Percentiles rank a stretch among this genome's conserved stretches.
phyloP scores from a whole-genome alignment of 1,140 invertebrate genomes.

The Zophobas atratus region DNA sequence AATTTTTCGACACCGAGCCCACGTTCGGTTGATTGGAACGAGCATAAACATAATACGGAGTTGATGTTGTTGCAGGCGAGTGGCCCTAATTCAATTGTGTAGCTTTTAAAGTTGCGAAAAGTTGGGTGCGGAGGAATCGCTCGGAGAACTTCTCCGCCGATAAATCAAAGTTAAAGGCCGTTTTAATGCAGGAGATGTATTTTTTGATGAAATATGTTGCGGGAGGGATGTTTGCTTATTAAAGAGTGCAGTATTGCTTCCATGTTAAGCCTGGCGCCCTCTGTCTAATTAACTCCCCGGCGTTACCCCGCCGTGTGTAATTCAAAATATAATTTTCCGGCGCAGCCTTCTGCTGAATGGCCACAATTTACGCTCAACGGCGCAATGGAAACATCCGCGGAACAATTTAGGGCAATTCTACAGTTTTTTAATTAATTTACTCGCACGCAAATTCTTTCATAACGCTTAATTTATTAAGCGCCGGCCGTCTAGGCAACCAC shows the following conservation, averaged over 20 bases:
- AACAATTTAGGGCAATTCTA: no score
- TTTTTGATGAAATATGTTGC: neutral
- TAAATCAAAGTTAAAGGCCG: conserved; percentile 11
- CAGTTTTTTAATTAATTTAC: no score
- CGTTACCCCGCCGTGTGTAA: conserved; percentile 21
- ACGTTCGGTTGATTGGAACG: conserved; percentile 1
- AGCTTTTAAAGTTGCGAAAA: conserved; percentile 22
- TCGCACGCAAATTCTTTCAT: no score
- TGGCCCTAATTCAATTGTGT: conserved; percentile 16
- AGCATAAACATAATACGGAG: neutral
- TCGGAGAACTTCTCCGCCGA: conserved; percentile 1
- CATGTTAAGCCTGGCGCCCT: neutral
- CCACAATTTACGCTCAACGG: neutral
- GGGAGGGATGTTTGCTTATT: neutral
- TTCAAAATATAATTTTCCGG: conserved; percentile 16
- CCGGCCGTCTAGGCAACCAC: no score
- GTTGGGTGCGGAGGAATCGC: neutral
- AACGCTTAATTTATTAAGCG: no score
- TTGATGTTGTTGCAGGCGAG: neutral
- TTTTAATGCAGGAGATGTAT: conserved; percentile 3
- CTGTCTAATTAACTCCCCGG: conserved; percentile 12
- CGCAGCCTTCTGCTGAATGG: neutral
- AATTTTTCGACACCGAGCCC: neutral
- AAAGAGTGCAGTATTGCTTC: conserved; percentile 10
- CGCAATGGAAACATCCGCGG: no score